phyloP scores from a whole-genome alignment of 2,888 invertebrate genomes.

The Ecliptopera silaceata region DNA sequence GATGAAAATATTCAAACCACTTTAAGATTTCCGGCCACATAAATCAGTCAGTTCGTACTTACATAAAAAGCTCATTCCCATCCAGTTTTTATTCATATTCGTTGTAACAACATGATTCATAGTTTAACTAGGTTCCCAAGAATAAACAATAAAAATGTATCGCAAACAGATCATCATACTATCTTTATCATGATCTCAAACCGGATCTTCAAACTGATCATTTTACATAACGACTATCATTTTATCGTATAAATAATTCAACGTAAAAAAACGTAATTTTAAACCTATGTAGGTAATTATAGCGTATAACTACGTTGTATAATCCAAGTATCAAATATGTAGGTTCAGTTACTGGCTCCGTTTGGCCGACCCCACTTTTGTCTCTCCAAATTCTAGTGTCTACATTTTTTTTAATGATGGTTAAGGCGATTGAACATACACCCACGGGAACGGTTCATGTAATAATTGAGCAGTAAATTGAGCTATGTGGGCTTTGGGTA shows the following conservation, averaged over 20 bases:
- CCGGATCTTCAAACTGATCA: constrained; percentile 52
- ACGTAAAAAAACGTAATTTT: constrained; percentile 54
- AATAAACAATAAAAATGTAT: constrained; percentile 34
- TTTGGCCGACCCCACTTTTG: neutral
- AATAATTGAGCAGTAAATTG: constrained; percentile 67
- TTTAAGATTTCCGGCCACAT: constrained; percentile 13
- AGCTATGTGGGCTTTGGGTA: constrained; percentile 55
- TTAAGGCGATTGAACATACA: constrained; percentile 30
- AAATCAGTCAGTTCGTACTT: constrained; percentile 16
- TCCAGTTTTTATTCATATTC: constrained; percentile 18
- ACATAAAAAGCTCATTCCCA: constrained; percentile 19
- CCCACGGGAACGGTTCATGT: constrained; percentile 61
- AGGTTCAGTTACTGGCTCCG: constrained; percentile 25
- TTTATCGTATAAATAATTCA: constrained; percentile 57
- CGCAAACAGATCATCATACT: constrained; percentile 39
- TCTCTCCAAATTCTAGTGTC: neutral
- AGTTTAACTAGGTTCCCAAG: constrained; percentile 34
- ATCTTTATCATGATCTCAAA: constrained; percentile 50
- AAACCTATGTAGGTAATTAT: constrained; percentile 63
- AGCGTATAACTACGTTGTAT: constrained; percentile 28
- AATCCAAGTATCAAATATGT: constrained; percentile 33
- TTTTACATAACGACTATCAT: constrained; percentile 50
- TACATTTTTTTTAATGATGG: neutral
- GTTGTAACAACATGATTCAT: constrained; percentile 24
- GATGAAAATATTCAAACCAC: constrained; percentile 7